Percentiles rank a stretch among this genome's conserved stretches.
Evolutionary conservation across 1,140 invertebrate genomes (phyloP).

Genomic region (Diabrotica virgifera): DNA sequence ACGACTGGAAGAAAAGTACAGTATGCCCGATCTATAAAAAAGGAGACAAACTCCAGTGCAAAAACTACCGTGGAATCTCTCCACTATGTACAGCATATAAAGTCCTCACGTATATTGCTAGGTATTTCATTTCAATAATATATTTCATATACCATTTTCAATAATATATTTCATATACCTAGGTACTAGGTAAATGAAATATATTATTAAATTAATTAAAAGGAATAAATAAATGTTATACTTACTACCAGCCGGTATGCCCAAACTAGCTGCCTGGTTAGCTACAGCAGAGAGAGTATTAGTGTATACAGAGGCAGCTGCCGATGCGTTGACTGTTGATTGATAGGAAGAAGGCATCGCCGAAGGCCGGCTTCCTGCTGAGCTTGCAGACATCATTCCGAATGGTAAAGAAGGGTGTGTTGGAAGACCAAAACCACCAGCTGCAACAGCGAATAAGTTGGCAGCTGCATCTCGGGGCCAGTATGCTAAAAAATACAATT

Average conservation of each 20-base stretch:
- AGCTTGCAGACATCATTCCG: slow-evolving; percentile 43
- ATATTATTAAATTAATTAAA: background rate
- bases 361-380: slow-evolving; percentile 29
- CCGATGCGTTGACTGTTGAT: slow-evolving; percentile 45
- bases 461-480: slow-evolving; percentile 56
- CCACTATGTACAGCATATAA: no score
- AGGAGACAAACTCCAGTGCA: no score
- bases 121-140: background rate
- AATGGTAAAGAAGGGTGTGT: slow-evolving; percentile 50
- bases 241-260: slow-evolving; percentile 64
- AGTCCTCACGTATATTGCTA: background rate
- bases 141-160: background rate
- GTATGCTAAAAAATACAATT: slow-evolving; percentile 56
- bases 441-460: slow-evolving; percentile 54
- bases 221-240: slow-evolving; percentile 21
- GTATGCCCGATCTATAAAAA: no score
- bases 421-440: slow-evolving; percentile 54
- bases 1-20: no score
- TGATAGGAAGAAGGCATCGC: slow-evolving; percentile 50
- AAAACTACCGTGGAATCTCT: no score
- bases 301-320: slow-evolving; percentile 58
- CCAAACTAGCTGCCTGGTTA: slow-evolving; percentile 74
- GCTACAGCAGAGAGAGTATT: slow-evolving; percentile 76
- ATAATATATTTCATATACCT: no score
- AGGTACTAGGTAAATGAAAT: no score